These are phyloP conservation scores for Busarellus nigricollis DNA, from an alignment of 2,797 vertebrate species.

Conservation along the genomic window DNA sequence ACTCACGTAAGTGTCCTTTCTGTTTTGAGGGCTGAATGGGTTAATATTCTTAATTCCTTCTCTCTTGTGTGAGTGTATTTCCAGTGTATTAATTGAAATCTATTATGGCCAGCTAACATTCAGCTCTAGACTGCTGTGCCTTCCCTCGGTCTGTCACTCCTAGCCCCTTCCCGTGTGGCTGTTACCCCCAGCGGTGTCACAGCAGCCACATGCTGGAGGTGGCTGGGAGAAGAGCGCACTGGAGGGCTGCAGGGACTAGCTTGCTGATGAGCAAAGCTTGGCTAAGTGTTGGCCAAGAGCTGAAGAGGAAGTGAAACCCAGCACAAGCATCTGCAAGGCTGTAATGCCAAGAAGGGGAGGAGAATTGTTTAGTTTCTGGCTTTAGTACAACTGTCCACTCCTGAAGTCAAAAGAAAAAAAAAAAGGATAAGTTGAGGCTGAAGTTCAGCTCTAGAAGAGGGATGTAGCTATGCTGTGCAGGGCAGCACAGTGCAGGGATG, in stretches of 20 bases:
- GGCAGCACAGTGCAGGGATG: background rate
- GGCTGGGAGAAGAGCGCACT: background rate
- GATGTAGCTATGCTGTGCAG: background rate
- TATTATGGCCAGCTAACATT: background rate
- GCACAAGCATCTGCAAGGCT: background rate
- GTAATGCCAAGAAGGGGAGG: background rate
- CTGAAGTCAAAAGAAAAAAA: background rate
- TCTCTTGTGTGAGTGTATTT: background rate
- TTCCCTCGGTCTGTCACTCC: background rate
- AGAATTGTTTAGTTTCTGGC: background rate
- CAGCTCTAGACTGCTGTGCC: background rate
- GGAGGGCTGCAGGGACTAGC: background rate
- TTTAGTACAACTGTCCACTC: background rate
- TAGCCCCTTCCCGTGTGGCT: background rate
- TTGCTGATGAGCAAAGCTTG: background rate
- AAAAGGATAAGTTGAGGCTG: background rate
- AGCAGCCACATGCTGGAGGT: background rate
- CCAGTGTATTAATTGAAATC: background rate
- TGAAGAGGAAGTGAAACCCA: conserved; percentile 39
- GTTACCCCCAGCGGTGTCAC: background rate
- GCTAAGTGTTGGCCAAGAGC: background rate
- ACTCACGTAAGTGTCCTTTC: background rate
- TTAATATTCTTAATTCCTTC: background rate
- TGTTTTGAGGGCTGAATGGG: background rate
- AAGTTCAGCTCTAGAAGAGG: background rate